Base-by-base conservation (phyloP, 2,113 vertebrate genomes). In the Halcyon malimbica region DNA sequence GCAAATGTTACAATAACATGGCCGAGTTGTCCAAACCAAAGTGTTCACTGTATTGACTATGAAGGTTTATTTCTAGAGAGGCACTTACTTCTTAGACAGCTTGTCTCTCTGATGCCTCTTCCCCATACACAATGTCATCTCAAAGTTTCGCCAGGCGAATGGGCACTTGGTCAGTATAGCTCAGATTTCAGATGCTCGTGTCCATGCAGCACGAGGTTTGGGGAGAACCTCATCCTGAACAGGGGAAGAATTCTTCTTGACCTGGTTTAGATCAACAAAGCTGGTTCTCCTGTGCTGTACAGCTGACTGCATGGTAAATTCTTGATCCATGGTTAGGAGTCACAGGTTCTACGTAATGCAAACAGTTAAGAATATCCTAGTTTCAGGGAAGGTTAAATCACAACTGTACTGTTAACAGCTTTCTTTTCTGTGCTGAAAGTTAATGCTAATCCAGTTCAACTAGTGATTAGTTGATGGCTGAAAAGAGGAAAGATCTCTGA, bases 151-250 rank as follows among this genome's bases (percentile, higher is more conserved):
- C 25, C 12, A 16, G 24, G 31, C 0, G 1, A 71, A 33, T 16
- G 17, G 2, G 4, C 0, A 0, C 0, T 3, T 15, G 33, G 25
- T 48, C 1, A 3, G 16, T 37, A 8, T 39, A 42, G 59, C 48
- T 68, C 48, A 10, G 14, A 39, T 48, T 63, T 37, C 39, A 48
- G 5, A 4, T 2, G 1, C 9, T 26, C 3, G 0, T 28, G 35
- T 51, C 19, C 42, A 42, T n/a, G 35, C 18, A 77, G 7, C 0
- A 0, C 19, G 16, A 77, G 71, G 8, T 6, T 10, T 62, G 33
- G 53, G 33, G 24, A 71, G 5, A 71, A 10, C 17, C 24, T 80
- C 20, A 12, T 41, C 33, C 50, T 24, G 35, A 62, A 35, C 11
- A 35, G 13, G 21, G 31, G 25, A 5, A 57, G 26, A 63, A 35